phyloP scores from a whole-genome alignment of 2,113 vertebrate species.

The Tachuris rubrigastra region DNA sequence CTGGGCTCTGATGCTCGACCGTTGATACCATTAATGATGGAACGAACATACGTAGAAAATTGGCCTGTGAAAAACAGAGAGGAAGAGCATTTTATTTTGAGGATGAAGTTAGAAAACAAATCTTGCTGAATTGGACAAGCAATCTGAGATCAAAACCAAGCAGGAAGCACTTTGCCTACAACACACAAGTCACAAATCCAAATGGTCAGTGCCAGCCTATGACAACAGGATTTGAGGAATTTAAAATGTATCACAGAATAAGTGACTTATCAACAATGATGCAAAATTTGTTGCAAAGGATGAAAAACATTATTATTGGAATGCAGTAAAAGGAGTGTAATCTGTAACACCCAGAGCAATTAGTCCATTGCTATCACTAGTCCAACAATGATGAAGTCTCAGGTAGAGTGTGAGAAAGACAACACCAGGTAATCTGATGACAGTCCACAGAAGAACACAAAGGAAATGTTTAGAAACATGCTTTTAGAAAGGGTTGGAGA shows the following conservation, averaged over 20 bases:
- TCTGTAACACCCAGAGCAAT: background rate
- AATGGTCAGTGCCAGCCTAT: background rate
- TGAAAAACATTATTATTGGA: background rate
- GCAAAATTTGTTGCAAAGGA: background rate
- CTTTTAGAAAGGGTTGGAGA: background rate
- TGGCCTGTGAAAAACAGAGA: background rate
- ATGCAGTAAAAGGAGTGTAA: background rate
- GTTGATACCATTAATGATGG: background rate
- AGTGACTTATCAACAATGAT: background rate
- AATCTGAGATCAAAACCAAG: background rate
- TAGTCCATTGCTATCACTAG: background rate
- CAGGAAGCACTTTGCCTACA: background rate
- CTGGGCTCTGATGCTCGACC: background rate
- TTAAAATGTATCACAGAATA: background rate
- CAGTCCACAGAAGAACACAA: background rate
- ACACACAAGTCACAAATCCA: background rate
- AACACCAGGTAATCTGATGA: background rate
- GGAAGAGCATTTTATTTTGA: background rate
- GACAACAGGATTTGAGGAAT: background rate
- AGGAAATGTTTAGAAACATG: background rate
- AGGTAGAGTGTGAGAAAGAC: background rate
- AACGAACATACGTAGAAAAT: background rate
- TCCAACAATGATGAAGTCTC: background rate
- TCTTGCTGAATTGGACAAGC: background rate
- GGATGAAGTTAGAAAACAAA: background rate